Evolutionary conservation across 2,888 invertebrate genomes (phyloP).

Genomic region (Rhimphoctona megacephalus): DNA sequence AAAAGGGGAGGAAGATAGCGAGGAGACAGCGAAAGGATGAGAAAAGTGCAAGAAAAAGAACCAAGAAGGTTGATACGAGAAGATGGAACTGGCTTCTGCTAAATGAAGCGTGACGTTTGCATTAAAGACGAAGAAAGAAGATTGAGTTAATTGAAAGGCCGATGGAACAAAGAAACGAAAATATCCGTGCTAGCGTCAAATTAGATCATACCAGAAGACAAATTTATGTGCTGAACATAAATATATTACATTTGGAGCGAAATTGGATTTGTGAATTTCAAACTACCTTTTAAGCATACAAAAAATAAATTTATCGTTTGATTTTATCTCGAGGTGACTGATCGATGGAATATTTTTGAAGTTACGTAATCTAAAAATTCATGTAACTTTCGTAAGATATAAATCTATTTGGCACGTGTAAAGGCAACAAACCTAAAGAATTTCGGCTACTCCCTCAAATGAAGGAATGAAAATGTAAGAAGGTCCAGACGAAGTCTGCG

Average conservation of each 20-base stretch:
- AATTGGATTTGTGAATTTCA: not conserved
- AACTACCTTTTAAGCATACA: not conserved
- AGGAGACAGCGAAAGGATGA: conserved; percentile 21
- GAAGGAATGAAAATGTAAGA: not conserved
- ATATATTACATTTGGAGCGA: not conserved
- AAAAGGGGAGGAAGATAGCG: conserved; percentile 31
- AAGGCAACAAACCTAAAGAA: not conserved
- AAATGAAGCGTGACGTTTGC: conserved; percentile 10
- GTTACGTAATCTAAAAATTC: not conserved
- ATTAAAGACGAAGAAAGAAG: not conserved
- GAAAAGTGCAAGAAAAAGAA: not conserved
- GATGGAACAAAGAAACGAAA: conserved; percentile 3
- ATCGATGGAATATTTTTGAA: not conserved
- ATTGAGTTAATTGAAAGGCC: conserved; percentile 6
- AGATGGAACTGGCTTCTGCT: conserved; percentile 18
- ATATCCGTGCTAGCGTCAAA: not conserved
- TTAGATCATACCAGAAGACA: not conserved
- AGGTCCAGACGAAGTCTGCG: conserved; percentile 16
- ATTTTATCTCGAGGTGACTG: not conserved
- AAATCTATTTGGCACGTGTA: not conserved
- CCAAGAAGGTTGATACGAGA: not conserved
- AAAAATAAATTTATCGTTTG: not conserved
- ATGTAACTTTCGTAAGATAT: not conserved
- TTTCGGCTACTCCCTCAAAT: not conserved
- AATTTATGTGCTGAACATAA: conserved; percentile 4